Evolutionary conservation across 2,888 invertebrate genomes (phyloP), one percentile per base, ranked within the genome.

Genomic region (Hypsopygia costalis): DNA sequence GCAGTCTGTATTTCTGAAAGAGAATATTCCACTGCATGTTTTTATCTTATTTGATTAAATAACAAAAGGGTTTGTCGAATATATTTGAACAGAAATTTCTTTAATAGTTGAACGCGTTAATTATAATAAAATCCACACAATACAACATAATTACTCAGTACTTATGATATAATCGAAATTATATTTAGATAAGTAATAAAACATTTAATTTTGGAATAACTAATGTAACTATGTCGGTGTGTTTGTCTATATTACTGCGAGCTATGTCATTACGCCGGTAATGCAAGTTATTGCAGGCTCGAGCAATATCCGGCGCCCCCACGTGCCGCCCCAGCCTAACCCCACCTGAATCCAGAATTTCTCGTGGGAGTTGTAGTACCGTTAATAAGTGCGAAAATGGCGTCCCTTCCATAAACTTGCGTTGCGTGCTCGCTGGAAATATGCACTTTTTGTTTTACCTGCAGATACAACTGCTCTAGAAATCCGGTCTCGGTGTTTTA

Each of bases 321-420:
- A 47, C 51, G 41, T 51, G 52, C 45, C 43, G 55, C 55, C 59
- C 65, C 81, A 80, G 79, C 60, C 73, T 54, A 59, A 66, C 81
- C 81, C 79, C 60, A 73, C 74, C 72, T 78, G 78, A 60, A 66
- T 70, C 60, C 51, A 54, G 57, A 61, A 81, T 78, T 79, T 80
- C 85, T 79, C 85, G 55, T 70, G 85, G 85, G 83, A 81, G 60
- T 66, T 66, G 59, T 61, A 67, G 57, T 59, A 46, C 58, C 62
- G 68, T 77, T 72, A 73, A 74, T 79, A 81, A 77, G 68, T 72
- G 71, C 68, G 62, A 70, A 74, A 73, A 73, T 65, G 58, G 39
- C 59, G 54, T 57, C 51, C 62, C 60, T 62, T 52, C 58, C 56
- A 44, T 20, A 33, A 25, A 32, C 4, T 35, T 28, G 11, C 41